Percentiles rank a stretch among this genome's conserved stretches.
Conservation (phyloP, 2,113 vertebrate genomes). For the Tichodroma muraria region DNA sequence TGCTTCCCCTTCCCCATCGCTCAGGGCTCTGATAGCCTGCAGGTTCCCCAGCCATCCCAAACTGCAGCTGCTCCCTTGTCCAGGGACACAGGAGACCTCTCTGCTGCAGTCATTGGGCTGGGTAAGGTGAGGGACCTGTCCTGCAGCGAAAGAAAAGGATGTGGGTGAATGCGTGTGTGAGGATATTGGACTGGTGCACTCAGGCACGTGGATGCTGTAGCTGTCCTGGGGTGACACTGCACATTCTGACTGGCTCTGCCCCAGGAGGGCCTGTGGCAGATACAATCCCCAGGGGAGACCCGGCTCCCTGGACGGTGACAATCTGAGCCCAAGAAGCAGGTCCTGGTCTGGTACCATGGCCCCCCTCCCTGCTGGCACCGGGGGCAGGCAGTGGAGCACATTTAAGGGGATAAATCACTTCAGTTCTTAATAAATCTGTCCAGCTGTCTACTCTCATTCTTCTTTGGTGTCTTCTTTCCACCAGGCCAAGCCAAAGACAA, state of each 20-base stretch:
- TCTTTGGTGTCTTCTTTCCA: neutral
- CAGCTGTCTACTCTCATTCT: neutral
- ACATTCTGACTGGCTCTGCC: neutral
- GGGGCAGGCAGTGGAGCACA: neutral
- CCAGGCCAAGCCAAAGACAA: accelerated
- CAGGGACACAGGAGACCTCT: neutral
- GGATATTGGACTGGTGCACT: neutral
- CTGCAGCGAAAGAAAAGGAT: neutral
- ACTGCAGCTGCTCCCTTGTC: neutral
- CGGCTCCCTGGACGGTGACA: neutral
- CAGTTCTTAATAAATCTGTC: constrained; percentile 7
- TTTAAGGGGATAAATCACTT: neutral
- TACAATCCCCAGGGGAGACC: neutral
- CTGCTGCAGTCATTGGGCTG: neutral
- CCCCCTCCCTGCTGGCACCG: neutral
- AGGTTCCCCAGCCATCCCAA: neutral
- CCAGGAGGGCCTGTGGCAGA: neutral
- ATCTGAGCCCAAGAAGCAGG: neutral
- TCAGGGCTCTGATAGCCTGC: neutral
- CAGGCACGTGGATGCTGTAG: neutral
- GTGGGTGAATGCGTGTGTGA: neutral
- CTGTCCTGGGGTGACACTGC: neutral
- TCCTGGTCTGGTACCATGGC: neutral
- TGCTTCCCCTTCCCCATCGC: neutral
- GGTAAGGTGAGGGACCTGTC: neutral